phyloP scores from a whole-genome alignment of 2,113 vertebrate genomes.

The Hippocampus abdominalis region DNA sequence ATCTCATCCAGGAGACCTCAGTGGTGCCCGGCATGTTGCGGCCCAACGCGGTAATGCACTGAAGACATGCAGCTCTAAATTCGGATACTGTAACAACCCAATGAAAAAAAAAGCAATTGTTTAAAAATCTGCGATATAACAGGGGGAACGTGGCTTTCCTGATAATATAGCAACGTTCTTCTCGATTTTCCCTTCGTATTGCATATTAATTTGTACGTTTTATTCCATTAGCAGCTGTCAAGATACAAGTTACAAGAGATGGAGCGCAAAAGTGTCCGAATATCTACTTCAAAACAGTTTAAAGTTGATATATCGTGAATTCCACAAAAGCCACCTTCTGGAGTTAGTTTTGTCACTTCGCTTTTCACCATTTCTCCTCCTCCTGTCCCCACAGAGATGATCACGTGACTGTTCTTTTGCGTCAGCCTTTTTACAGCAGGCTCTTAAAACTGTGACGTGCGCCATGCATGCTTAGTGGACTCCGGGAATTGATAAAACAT shows the following conservation, averaged over 20 bases:
- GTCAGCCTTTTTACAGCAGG: constrained; percentile 56
- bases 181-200: background rate
- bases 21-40: background rate
- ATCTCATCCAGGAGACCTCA: background rate
- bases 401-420: constrained; percentile 31
- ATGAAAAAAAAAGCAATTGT: background rate
- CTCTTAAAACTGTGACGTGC: constrained; percentile 43
- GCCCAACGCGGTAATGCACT: too few relatives aligned
- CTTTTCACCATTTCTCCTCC: constrained; percentile 18
- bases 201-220: background rate
- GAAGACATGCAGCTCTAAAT: background rate
- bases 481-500: constrained; percentile 44
- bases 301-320: background rate
- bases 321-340: constrained; percentile 9
- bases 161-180: background rate
- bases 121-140: background rate
- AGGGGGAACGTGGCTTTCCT: background rate
- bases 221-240: background rate
- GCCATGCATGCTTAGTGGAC: constrained; percentile 46
- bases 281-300: background rate
- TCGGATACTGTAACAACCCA: background rate
- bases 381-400: constrained; percentile 36
- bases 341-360: background rate
- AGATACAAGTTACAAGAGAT: background rate
- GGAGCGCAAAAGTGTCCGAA: background rate